These are phyloP conservation scores for Ceyx erithaca DNA, from an alignment of 2,797 vertebrate species.

Conservation along the genomic window DNA sequence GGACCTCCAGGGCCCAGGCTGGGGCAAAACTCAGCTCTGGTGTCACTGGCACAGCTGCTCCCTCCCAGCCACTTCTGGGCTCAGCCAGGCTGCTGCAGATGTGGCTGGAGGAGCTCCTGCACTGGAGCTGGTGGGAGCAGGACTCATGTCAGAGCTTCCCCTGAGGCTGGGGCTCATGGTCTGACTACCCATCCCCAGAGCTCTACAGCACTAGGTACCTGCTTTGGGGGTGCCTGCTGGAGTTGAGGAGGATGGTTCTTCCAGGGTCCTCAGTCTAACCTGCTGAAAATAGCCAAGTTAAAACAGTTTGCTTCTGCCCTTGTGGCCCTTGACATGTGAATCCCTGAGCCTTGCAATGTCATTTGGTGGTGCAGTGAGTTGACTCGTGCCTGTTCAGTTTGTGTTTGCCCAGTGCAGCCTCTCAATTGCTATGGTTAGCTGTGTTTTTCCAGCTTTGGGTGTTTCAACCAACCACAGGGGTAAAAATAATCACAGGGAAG, in stretches of 20 bases:
- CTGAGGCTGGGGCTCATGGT: neutral
- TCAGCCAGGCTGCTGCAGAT: neutral
- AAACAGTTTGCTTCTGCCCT: neutral
- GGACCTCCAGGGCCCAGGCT: neutral
- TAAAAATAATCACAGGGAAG: neutral
- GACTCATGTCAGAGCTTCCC: neutral
- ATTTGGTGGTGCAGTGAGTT: neutral
- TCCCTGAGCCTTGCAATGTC: neutral
- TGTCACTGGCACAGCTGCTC: rapidly evolving
- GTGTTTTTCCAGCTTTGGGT: neutral
- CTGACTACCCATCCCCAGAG: neutral
- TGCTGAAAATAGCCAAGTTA: neutral
- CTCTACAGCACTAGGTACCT: neutral
- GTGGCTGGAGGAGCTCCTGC: neutral
- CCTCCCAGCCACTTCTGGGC: neutral
- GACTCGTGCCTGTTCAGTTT: neutral
- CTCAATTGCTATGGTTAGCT: neutral
- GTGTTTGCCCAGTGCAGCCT: neutral
- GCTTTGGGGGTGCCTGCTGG: neutral
- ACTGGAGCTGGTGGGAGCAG: neutral
- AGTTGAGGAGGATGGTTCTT: neutral
- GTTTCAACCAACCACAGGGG: neutral
- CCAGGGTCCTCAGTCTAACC: neutral
- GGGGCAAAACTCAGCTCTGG: neutral
- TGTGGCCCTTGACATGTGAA: neutral